Conservation (phyloP, 2,888 invertebrate species). For the Rhogogaster chlorosoma region DNA sequence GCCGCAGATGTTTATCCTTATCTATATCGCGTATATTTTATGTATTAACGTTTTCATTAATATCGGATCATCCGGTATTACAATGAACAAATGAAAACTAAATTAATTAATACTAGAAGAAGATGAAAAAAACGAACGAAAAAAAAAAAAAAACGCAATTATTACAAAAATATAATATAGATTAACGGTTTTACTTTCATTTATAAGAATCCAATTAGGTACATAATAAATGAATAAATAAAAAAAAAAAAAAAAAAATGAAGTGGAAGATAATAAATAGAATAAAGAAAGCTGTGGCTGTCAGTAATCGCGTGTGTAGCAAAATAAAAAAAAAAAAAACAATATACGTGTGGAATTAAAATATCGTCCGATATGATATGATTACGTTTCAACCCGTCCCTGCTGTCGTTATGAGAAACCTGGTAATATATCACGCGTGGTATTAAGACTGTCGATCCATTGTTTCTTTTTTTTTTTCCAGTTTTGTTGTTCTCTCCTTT, state of each 20-base stretch:
- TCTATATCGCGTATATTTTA: background rate
- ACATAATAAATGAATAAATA: background rate
- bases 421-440: conserved; percentile 26
- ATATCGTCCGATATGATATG: conserved; percentile 35
- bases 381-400: conserved; percentile 10
- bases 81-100: background rate
- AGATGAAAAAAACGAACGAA: no score
- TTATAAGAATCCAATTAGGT: background rate
- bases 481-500: background rate
- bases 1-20: conserved; percentile 9
- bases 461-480: background rate
- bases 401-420: conserved; percentile 30
- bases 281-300: background rate
- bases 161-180: background rate
- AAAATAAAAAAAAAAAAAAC: background rate
- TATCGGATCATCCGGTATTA: background rate
- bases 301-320: background rate
- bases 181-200: background rate
- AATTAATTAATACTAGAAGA: no score
- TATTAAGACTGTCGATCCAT: conserved; percentile 11
- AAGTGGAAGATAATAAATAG: no score
- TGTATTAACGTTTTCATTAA: background rate
- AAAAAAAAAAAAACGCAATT: no score
- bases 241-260: background rate
- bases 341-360: conserved; percentile 27